Percentiles rank a stretch among this genome's conserved stretches.
Conservation (phyloP, 2,797 vertebrate species). For the Darevskia mixta region DNA sequence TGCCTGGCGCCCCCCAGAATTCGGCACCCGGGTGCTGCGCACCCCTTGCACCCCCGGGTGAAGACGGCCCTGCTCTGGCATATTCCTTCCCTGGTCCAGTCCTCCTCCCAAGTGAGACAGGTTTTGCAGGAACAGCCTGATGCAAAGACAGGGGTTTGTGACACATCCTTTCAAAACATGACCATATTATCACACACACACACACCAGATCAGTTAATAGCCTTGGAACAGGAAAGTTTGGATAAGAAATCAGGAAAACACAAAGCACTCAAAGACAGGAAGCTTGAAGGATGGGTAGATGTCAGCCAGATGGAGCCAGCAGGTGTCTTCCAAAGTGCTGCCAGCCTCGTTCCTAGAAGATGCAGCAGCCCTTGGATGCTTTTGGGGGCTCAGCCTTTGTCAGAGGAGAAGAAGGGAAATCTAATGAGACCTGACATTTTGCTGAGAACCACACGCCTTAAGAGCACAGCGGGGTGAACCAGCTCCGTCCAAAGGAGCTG, state of each 20-base stretch:
- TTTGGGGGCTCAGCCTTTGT: neutral
- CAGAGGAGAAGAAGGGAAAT: neutral
- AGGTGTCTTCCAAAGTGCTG: neutral
- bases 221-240: neutral
- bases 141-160: neutral
- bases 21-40: accelerated
- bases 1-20: no score
- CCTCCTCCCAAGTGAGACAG: neutral
- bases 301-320: neutral
- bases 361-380: neutral
- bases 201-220: neutral
- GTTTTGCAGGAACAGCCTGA: neutral
- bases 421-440: neutral
- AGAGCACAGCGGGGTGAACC: neutral
- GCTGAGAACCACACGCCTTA: neutral
- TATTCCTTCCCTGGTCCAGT: neutral
- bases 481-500: neutral
- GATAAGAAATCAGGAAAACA: neutral
- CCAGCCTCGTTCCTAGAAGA: neutral
- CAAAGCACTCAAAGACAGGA: neutral
- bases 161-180: accelerated
- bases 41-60: no score
- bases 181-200: neutral
- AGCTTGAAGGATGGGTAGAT: neutral
- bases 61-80: no score